phyloP scores from a whole-genome alignment of 2,888 invertebrate species.

The Julus scandinavius region DNA sequence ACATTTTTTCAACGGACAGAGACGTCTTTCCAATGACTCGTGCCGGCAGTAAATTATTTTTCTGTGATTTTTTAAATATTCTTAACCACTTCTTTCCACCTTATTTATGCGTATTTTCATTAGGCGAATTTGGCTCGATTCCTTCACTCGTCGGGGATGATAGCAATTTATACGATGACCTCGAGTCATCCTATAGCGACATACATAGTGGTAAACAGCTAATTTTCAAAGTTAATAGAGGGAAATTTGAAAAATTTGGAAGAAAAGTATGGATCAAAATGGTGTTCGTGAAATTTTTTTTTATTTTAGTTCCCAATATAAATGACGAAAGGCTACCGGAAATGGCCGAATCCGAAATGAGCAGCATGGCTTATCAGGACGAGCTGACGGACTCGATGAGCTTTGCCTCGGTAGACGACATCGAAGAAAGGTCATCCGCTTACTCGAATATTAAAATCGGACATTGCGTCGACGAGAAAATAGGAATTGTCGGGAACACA shows the following conservation, averaged over 20 bases:
- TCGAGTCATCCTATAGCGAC: neutral
- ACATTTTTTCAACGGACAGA: slow-evolving; percentile 63
- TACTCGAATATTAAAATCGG: slow-evolving; percentile 65
- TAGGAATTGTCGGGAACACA: slow-evolving; percentile 54
- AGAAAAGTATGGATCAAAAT: neutral
- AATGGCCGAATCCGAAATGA: neutral
- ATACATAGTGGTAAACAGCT: neutral
- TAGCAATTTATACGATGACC: slow-evolving; percentile 64
- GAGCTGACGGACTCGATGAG: slow-evolving; percentile 57
- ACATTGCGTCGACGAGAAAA: slow-evolving; percentile 63
- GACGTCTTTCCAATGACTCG: slow-evolving; percentile 57
- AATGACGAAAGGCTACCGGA: neutral
- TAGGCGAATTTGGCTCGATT: slow-evolving; percentile 59
- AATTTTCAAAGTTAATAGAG: neutral
- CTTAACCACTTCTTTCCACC: neutral
- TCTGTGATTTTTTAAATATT: neutral
- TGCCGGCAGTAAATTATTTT: slow-evolving; percentile 59
- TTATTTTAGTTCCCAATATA: neutral
- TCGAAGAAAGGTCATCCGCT: slow-evolving; percentile 60
- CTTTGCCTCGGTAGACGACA: slow-evolving; percentile 57
- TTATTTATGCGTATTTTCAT: neutral
- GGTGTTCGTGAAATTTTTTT: neutral
- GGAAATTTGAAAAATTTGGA: neutral
- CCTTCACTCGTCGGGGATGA: slow-evolving; percentile 62
- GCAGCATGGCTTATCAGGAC: slow-evolving; percentile 60